These are phyloP conservation scores for Euglossa dilemma DNA, from an alignment of 1,140 invertebrate genomes.

Conservation along the genomic window DNA sequence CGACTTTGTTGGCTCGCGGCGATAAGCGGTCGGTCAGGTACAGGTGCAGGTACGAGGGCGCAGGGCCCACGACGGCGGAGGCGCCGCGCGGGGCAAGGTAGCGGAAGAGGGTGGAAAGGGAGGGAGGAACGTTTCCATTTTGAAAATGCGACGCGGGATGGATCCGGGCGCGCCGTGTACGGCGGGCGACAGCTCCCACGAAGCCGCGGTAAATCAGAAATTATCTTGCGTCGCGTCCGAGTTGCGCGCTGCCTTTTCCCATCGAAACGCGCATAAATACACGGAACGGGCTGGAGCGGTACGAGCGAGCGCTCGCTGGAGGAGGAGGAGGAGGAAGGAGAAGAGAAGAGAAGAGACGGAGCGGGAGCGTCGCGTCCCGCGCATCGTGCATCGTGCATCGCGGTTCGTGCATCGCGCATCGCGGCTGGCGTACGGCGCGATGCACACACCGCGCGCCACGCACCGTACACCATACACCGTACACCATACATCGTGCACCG, in stretches of 20 bases:
- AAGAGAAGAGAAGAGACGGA: neutral
- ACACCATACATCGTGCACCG: neutral
- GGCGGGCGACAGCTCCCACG: slow-evolving; percentile 55
- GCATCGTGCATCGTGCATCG: slow-evolving; percentile 41
- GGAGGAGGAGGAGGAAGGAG: neutral
- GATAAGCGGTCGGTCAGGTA: no score
- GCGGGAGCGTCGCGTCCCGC: slow-evolving; percentile 30
- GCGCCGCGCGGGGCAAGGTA: no score
- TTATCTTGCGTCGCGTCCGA: slow-evolving; percentile 79
- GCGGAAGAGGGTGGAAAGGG: neutral
- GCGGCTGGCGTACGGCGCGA: neutral
- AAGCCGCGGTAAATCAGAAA: slow-evolving; percentile 80
- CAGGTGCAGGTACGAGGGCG: slow-evolving; percentile 2
- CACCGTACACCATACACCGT: neutral
- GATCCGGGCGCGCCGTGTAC: slow-evolving; percentile 63
- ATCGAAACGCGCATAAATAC: slow-evolving; percentile 80
- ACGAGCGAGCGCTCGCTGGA: slow-evolving; percentile 23
- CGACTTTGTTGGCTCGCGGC: no score
- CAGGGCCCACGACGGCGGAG: no score
- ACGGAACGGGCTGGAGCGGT: slow-evolving; percentile 3
- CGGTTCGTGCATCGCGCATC: slow-evolving; percentile 5
- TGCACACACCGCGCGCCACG: neutral
- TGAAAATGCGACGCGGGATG: slow-evolving; percentile 71
- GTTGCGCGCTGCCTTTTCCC: slow-evolving; percentile 77
- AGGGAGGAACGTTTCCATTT: slow-evolving; percentile 75